Conservation (phyloP, 2,113 vertebrate genomes). For the Protomyctophum bolini region DNA sequence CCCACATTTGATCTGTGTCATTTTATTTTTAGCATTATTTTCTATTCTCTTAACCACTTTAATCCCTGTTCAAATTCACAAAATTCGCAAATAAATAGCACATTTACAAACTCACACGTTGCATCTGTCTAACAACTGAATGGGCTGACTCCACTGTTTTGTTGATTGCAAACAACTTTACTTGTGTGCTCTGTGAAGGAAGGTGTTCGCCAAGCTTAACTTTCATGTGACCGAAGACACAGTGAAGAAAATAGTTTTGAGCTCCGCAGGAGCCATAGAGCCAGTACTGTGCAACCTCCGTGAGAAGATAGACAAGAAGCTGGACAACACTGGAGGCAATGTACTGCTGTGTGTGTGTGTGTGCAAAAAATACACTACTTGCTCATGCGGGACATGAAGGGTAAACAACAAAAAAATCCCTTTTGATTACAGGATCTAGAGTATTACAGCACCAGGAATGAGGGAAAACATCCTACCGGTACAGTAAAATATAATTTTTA, state of each 20-base stretch:
- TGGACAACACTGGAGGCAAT: constrained; percentile 32
- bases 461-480: constrained; percentile 52
- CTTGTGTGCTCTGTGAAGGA: constrained; percentile 61
- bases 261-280: constrained; percentile 70
- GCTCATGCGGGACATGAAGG: background rate
- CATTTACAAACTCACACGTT: no score
- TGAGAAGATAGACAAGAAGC: constrained; percentile 71
- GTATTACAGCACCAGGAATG: constrained; percentile 57
- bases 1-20: background rate
- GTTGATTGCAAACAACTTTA: constrained; percentile 29
- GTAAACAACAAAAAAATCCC: background rate
- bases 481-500: background rate
- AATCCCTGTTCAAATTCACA: no score
- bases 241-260: constrained; percentile 71
- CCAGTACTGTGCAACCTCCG: constrained; percentile 69
- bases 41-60: no score
- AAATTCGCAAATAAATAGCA: no score
- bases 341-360: constrained; percentile 49
- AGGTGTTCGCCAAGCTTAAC: constrained; percentile 80
- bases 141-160: background rate
- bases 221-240: constrained; percentile 75
- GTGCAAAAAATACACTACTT: background rate
- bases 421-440: constrained; percentile 57
- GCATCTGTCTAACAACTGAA: no score
- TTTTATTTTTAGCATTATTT: no score